Conservation (phyloP, 2,797 vertebrate genomes). For the Megalops cyprinoides region DNA sequence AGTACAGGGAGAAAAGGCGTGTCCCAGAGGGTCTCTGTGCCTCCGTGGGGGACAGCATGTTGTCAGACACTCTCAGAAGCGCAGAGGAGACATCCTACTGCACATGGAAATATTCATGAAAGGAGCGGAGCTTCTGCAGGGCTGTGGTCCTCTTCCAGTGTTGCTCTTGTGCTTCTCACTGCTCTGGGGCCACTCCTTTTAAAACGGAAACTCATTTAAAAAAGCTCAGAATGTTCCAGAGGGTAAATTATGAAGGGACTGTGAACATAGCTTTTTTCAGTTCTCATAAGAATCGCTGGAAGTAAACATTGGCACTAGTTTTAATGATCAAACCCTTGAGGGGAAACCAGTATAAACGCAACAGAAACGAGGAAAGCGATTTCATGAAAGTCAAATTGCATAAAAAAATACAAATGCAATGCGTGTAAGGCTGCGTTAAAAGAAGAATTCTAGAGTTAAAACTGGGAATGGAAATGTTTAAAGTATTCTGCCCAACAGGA, state of each 20-base stretch:
- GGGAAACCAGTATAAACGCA: not conserved
- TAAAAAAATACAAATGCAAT: not conserved
- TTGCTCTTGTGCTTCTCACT: no score
- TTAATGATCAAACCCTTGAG: not conserved
- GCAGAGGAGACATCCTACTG: not conserved
- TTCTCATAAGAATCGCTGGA: not conserved
- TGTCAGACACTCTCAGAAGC: not conserved
- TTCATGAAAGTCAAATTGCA: not conserved
- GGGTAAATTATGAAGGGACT: not conserved
- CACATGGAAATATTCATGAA: not conserved
- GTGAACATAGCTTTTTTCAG: not conserved
- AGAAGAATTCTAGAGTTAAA: constrained; percentile 12
- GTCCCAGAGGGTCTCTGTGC: not conserved
- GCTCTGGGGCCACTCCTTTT: not conserved
- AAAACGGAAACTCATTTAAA: not conserved
- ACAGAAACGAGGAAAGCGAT: no score
- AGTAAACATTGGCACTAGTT: not conserved
- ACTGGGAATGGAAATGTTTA: constrained; percentile 30
- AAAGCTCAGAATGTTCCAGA: not conserved
- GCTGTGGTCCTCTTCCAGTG: not conserved
- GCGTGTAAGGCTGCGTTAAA: not conserved
- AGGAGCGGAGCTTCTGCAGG: not conserved
- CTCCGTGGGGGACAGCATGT: no score
- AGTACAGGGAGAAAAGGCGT: not conserved
- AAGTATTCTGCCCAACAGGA: constrained; percentile 36